Evolutionary conservation across 2,113 vertebrate genomes (phyloP).

Genomic region (Columba janthina): DNA sequence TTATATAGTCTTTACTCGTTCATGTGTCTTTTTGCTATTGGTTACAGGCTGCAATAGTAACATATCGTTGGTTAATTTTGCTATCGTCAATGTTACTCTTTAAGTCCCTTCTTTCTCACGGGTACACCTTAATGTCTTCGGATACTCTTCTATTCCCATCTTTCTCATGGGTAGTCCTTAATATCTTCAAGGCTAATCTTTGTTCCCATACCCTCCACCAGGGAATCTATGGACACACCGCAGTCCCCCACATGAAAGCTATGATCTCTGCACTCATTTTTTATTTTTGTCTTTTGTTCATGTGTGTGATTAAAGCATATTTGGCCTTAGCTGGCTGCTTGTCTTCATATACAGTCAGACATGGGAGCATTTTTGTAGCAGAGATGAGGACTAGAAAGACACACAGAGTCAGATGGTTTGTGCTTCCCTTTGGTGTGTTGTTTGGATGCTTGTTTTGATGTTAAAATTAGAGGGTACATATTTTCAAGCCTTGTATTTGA

Average conservation of each 20-base stretch:
- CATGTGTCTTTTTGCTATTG: no score
- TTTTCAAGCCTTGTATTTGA: not conserved
- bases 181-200: no score
- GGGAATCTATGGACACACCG: no score
- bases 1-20: no score
- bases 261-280: not conserved
- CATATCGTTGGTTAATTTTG: no score
- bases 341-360: not conserved
- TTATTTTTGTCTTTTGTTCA: not conserved
- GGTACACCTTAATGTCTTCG: no score
- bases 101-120: no score
- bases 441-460: not conserved
- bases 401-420: not conserved
- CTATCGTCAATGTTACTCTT: no score
- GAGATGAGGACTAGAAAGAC: not conserved
- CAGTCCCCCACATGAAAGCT: not conserved
- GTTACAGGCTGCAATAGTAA: no score
- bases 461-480: not conserved
- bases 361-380: accelerated
- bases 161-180: no score
- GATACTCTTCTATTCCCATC: no score
- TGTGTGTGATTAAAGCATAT: not conserved
- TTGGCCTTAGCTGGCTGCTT: not conserved
- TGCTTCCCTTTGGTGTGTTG: not conserved
- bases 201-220: no score